Percentiles rank a stretch among this genome's conserved stretches.
These are phyloP conservation scores for Drosophila oshimai DNA, from an alignment of 1,140 invertebrate genomes.

Conservation along the genomic window DNA sequence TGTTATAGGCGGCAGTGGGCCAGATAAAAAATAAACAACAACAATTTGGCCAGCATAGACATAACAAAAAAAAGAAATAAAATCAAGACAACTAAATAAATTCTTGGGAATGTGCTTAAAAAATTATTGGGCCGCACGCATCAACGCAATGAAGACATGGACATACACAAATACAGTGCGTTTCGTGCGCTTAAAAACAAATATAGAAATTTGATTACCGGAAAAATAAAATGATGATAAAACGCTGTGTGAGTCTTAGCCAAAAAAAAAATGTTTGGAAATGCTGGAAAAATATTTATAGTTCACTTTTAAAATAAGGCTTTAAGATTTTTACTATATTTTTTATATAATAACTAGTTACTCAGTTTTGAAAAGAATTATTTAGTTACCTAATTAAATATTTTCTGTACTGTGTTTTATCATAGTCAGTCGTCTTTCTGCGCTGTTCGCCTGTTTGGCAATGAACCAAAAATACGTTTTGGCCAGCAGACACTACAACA, in stretches of 20 bases:
- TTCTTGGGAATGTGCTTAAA: conserved; percentile 49
- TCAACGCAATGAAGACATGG: conserved; percentile 25
- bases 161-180: background rate
- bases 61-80: conserved; percentile 4
- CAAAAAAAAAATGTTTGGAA: no score
- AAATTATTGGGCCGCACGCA: conserved; percentile 56
- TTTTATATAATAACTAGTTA: no score
- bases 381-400: no score
- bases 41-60: conserved; percentile 3
- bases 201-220: background rate
- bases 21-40: conserved; percentile 40
- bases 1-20: conserved; percentile 44
- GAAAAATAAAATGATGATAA: no score
- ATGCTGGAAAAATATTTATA: no score
- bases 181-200: background rate
- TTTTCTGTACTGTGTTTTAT: no score
- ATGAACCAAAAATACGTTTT: conserved; percentile 63
- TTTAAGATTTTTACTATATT: no score
- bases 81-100: conserved; percentile 45
- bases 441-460: conserved; percentile 62
- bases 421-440: conserved; percentile 13
- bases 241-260: no score
- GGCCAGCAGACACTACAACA: conserved; percentile 36
- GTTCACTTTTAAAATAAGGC: no score
- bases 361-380: no score